phyloP scores from a whole-genome alignment of 2,888 invertebrate species.

The Mycalesis mineus region DNA sequence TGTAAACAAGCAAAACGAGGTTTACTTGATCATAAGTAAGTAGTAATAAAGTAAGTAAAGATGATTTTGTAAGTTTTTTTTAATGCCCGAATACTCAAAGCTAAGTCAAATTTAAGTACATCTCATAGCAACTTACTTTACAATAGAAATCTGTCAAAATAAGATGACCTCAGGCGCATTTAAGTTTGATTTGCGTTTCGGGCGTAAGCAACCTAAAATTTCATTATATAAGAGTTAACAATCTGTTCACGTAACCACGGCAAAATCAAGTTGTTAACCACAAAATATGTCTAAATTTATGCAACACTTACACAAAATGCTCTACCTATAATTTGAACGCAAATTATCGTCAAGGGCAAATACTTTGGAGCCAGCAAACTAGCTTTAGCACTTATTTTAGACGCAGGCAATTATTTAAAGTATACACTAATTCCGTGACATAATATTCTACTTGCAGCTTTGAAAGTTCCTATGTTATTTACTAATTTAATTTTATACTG shows the following conservation, averaged over 20 bases:
- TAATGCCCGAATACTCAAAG: no score
- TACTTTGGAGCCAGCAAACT: slow-evolving; percentile 21
- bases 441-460: slow-evolving; percentile 1
- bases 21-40: no score
- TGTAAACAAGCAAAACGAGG: no score
- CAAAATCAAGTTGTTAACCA: slow-evolving; percentile 19
- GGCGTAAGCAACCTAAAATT: background rate
- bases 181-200: no score
- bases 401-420: slow-evolving; percentile 21
- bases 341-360: slow-evolving; percentile 28
- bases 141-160: no score
- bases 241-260: slow-evolving; percentile 14
- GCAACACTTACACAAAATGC: slow-evolving; percentile 16
- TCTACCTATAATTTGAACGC: slow-evolving; percentile 49
- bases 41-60: no score
- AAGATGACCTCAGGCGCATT: no score
- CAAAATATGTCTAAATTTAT: slow-evolving; percentile 25
- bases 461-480: background rate
- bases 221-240: slow-evolving; percentile 2
- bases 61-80: no score
- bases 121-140: no score
- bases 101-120: no score
- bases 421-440: slow-evolving; percentile 11
- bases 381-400: slow-evolving; percentile 18
- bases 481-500: background rate